Conservation (phyloP, 2,797 vertebrate genomes). For the Harpagifer antarcticus region DNA sequence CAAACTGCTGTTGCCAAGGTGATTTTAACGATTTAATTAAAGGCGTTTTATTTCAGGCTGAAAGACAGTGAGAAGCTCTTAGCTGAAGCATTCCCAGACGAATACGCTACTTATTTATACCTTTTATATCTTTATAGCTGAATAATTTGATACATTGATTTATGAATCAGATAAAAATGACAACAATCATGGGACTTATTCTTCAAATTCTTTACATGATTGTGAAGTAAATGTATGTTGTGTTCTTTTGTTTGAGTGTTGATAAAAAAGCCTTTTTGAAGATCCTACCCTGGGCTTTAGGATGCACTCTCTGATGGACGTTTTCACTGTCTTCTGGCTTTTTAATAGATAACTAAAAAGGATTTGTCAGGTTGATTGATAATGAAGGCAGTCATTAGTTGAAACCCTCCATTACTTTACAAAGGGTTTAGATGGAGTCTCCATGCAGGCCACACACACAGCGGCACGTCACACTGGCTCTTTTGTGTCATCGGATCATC, state of each 20-base stretch:
- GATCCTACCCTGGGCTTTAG: not conserved
- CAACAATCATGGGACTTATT: not conserved
- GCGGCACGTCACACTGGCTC: constrained; percentile 23
- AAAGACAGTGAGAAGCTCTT: not conserved
- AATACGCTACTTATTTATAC: not conserved
- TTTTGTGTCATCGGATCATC: constrained; percentile 40
- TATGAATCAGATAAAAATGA: not conserved
- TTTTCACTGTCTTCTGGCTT: not conserved
- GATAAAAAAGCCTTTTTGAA: not conserved
- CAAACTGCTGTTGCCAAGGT: not conserved
- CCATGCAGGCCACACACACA: constrained; percentile 33
- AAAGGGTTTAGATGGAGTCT: constrained; percentile 10
- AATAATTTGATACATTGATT: not conserved
- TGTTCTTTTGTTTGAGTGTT: not conserved
- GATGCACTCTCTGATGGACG: no score
- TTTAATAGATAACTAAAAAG: not conserved
- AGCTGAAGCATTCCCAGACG: not conserved
- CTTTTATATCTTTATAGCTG: not conserved
- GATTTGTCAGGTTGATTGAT: not conserved
- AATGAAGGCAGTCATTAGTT: not conserved
- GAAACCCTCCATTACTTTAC: not conserved
- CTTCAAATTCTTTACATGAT: not conserved
- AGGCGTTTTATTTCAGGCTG: not conserved
- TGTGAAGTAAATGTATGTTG: not conserved
- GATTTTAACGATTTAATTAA: not conserved